These are phyloP conservation scores for Eremobia ochroleuca DNA, from an alignment of 2,888 invertebrate species.

Conservation along the genomic window DNA sequence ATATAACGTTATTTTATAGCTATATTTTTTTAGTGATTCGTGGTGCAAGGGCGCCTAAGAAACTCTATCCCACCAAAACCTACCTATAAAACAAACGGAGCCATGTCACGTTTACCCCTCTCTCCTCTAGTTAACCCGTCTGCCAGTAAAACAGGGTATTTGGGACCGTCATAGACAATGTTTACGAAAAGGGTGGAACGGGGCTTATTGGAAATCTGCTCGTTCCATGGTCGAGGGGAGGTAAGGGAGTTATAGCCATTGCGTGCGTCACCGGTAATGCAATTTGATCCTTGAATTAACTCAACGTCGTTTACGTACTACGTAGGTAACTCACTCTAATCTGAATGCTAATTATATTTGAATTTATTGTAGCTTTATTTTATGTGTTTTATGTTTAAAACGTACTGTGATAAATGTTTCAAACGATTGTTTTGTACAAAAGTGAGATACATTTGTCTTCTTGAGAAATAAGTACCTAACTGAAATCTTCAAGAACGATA, in stretches of 20 bases:
- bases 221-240: conserved; percentile 60
- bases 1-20: not conserved
- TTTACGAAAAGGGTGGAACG: conserved; percentile 60
- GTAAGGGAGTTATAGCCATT: conserved; percentile 41
- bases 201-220: conserved; percentile 69
- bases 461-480: not conserved
- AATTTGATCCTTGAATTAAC: conserved; percentile 66
- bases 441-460: not conserved
- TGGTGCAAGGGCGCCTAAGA: not conserved
- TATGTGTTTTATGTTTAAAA: not conserved
- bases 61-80: not conserved
- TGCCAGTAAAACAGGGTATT: conserved; percentile 42
- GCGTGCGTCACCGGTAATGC: conserved; percentile 63
- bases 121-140: conserved; percentile 49
- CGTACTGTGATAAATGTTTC: not conserved
- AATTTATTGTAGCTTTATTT: conserved; percentile 27
- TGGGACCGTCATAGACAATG: conserved; percentile 52
- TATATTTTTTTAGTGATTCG: not conserved
- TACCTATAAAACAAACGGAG: conserved; percentile 29
- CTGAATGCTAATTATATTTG: conserved; percentile 51
- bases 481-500: not conserved
- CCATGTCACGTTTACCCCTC: conserved; percentile 17
- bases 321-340: conserved; percentile 28
- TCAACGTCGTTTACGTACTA: conserved; percentile 29
- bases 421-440: not conserved